phyloP scores from a whole-genome alignment of 2,113 vertebrate species.

The Boleophthalmus pectinirostris region DNA sequence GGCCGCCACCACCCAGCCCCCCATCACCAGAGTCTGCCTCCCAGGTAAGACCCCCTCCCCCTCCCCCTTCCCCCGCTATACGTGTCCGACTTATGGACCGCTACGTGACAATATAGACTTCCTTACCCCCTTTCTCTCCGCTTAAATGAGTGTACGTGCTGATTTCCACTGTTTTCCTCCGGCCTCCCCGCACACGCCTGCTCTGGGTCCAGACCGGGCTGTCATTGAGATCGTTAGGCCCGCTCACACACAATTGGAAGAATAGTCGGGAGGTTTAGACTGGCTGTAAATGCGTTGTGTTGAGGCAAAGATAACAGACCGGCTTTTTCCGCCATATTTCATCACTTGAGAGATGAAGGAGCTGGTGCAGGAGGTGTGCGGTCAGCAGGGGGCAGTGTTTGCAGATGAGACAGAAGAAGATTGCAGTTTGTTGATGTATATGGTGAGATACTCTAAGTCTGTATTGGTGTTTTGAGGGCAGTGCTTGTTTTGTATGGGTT shows the following conservation, averaged over 20 bases:
- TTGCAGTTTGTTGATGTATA: background rate
- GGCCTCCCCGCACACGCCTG: constrained; percentile 31
- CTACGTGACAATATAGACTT: constrained; percentile 7
- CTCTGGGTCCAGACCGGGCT: constrained; percentile 35
- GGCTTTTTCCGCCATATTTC: constrained; percentile 25
- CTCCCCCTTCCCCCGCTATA: background rate
- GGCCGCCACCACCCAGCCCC: constrained; percentile 84
- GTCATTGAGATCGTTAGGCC: constrained; percentile 61
- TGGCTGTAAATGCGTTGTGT: background rate
- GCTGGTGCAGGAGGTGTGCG: background rate
- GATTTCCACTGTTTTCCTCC: constrained; percentile 27
- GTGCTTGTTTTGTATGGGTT: background rate
- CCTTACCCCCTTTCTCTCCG: background rate
- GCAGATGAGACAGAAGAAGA: background rate
- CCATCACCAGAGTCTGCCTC: constrained; percentile 90
- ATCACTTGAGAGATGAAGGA: constrained; percentile 19
- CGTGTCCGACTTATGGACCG: constrained; percentile 10
- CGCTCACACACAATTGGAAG: constrained; percentile 35
- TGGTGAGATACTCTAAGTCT: background rate
- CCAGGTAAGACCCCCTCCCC: constrained; percentile 83
- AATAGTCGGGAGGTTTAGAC: constrained; percentile 9
- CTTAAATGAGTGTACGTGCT: constrained; percentile 57
- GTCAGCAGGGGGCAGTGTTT: constrained; percentile 12
- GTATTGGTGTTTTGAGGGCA: background rate
- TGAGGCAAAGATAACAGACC: constrained; percentile 17